These are phyloP conservation scores for Trissoscelio sp. DNA, from an alignment of 2,888 invertebrate species.

Conservation along the genomic window DNA sequence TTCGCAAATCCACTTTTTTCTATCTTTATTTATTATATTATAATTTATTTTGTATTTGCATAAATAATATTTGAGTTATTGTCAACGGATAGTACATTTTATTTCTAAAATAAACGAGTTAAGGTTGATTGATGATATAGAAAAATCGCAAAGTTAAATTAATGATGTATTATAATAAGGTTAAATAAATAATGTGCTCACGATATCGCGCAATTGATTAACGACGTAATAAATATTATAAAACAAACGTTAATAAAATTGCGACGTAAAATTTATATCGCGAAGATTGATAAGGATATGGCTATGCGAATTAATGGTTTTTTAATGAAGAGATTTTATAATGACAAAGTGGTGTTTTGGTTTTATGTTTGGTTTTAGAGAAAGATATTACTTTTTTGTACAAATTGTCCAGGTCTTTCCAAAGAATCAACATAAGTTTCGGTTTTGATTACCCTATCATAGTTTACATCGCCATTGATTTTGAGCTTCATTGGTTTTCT, in stretches of 20 bases:
- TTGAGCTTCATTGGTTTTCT: slow-evolving; percentile 88
- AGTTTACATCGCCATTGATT: slow-evolving; percentile 78
- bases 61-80: no score
- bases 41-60: no score
- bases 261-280: slow-evolving; percentile 17
- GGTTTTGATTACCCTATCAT: slow-evolving; percentile 81
- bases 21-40: background rate
- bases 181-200: slow-evolving; percentile 32
- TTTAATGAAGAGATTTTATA: slow-evolving; percentile 16
- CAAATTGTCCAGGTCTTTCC: slow-evolving; percentile 84
- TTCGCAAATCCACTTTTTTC: background rate
- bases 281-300: slow-evolving; percentile 20
- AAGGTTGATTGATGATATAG: slow-evolving; percentile 13
- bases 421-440: slow-evolving; percentile 85
- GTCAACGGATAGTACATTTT: background rate
- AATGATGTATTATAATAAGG: slow-evolving; percentile 27
- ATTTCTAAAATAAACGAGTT: background rate
- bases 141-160: slow-evolving; percentile 12
- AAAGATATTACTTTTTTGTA: no score
- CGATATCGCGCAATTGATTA: slow-evolving; percentile 29
- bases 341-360: background rate
- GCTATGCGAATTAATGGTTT: slow-evolving; percentile 15
- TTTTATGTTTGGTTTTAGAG: no score
- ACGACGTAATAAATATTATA: slow-evolving; percentile 16
- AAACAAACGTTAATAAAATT: slow-evolving; percentile 29